Base-by-base conservation (phyloP, 2,888 invertebrate species). In the Colostygia pectinataria region DNA sequence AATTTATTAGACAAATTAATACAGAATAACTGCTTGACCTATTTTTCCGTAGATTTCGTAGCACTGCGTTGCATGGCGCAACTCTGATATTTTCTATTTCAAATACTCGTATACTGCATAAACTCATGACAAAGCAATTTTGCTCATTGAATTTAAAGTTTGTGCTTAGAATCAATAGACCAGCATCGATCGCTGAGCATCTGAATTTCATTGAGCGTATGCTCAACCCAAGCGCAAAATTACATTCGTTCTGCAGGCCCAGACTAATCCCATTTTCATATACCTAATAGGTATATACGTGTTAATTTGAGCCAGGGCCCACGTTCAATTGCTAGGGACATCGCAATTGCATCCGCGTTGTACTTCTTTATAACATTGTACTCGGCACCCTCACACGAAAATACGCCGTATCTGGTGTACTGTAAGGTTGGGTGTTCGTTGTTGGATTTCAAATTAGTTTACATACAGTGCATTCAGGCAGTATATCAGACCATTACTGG, bases 401-500 rank as follows among this genome's bases (percentile, higher is more conserved):
- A 15, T 42, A n/a, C 27, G 6, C 15, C n/a, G 10, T 58, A 44
- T 36, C 6, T 10, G 8, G 2, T 14, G 5, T 5, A 0, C 0
- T 0, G 1, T 37, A 51, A 24, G 46, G 51, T 42, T 25, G 15
- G 1, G 4, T 42, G 28, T 53, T 0, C 10, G 12, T 20, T 51
- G 33, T 6, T 7, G 0, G 8, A 33, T 15, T 32, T 37, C 34
- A 50, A 55, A 53, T 57, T 53, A 62, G 53, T 58, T 55, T 64
- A 58, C 63, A 61, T 64, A 68, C 62, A 64, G 57, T 48, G 60
- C 62, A 69, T 61, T 68, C 65, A 61, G 50, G 59, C 66, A 76
- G 67, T 85, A 80, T 70, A 83, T 87, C 83, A 83, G 70, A 56
- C 78, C 61, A 85, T 88, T 87, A 80, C 73, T 71, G 55, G 71